Conservation (phyloP, 2,888 invertebrate genomes). For the Ennomos erosarius region DNA sequence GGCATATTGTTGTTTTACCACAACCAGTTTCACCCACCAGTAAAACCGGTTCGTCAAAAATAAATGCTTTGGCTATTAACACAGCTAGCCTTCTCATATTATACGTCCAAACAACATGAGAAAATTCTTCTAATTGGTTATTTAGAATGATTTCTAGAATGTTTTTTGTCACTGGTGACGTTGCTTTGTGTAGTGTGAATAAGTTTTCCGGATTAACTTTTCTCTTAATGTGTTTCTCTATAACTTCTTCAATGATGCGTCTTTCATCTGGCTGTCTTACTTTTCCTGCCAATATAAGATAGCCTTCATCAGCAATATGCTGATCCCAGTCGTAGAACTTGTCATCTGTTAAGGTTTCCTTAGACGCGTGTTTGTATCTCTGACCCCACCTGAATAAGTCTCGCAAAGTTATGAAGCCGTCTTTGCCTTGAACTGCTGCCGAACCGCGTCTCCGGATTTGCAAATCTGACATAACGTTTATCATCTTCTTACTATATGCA, state of each 20-base stretch:
- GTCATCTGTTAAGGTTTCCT: constrained; percentile 80
- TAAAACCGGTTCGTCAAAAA: constrained; percentile 96
- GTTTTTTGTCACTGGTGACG: constrained; percentile 91
- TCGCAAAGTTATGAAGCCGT: constrained; percentile 96
- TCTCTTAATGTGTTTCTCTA: constrained; percentile 92
- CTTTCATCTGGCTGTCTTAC: constrained; percentile 94
- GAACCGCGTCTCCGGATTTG: constrained; percentile 93
- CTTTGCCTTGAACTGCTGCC: constrained; percentile 96
- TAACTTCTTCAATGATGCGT: constrained; percentile 91
- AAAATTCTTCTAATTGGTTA: constrained; percentile 84
- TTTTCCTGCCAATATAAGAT: constrained; percentile 96
- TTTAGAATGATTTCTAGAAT: constrained; percentile 88
- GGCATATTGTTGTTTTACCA: constrained; percentile 98
- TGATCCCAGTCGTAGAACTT: constrained; percentile 98
- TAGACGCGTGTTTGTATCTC: constrained; percentile 91
- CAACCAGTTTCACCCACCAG: constrained; percentile 99
- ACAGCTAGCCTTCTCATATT: constrained; percentile 94
- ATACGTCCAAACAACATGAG: constrained; percentile 97
- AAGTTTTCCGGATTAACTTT: constrained; percentile 88
- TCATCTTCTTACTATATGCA: constrained; percentile 95
- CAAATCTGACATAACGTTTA: constrained; percentile 95
- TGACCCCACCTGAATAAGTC: constrained; percentile 99
- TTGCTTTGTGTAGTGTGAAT: constrained; percentile 88
- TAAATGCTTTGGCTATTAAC: constrained; percentile 92
- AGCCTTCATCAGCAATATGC: constrained; percentile 98